Evolutionary conservation across 2,888 invertebrate species (phyloP).

Genomic region (Lasioglossum villosulum): DNA sequence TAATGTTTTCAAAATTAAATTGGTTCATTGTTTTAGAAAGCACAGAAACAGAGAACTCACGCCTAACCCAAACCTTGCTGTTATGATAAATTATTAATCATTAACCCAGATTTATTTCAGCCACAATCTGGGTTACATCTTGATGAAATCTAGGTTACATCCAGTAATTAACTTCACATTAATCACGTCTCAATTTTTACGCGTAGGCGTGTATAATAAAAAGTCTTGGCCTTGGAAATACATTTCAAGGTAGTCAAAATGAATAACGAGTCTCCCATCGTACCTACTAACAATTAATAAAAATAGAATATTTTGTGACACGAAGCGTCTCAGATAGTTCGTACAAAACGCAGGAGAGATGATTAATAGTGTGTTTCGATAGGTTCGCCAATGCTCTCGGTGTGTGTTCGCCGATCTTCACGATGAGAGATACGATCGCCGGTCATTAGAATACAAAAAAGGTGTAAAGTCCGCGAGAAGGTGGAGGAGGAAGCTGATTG

Average conservation of each 20-base stretch:
- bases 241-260: not conserved
- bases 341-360: not conserved
- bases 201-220: not conserved
- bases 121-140: not conserved
- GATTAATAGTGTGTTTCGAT: not conserved
- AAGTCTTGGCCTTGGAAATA: not conserved
- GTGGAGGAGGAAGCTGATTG: conserved; percentile 40
- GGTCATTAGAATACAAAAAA: not conserved
- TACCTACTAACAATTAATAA: not conserved
- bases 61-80: no score
- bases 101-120: conserved; percentile 1
- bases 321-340: not conserved
- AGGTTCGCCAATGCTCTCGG: not conserved
- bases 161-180: not conserved
- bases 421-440: not conserved
- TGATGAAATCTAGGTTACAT: not conserved
- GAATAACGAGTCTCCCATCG: no score
- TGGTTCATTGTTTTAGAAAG: not conserved
- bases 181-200: not conserved
- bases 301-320: not conserved
- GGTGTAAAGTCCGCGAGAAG: conserved; percentile 19
- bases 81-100: not conserved
- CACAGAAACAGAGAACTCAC: no score
- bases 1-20: not conserved
- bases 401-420: no score